Base-by-base conservation (phyloP, 2,113 vertebrate genomes). In the Ceratotherium simum region DNA sequence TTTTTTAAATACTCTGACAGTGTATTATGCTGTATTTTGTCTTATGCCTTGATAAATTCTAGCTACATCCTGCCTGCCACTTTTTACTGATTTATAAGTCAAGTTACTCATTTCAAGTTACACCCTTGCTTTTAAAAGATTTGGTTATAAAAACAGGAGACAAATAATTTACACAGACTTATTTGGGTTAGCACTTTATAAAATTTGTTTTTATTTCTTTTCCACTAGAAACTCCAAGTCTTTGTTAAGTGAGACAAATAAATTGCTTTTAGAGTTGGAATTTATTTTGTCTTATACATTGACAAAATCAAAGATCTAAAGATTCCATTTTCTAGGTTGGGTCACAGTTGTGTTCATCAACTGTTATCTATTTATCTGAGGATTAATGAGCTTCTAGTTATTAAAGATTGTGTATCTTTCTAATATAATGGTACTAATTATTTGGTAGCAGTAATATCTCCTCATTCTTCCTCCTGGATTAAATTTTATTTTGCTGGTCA, bases 341-440 rank as follows among this genome's bases (percentile, higher is more conserved):
- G 13, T 93, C 89, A 91, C 33, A 91, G 56, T 42, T 94, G 36
- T 67, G 16, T 86, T 89, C 78, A 79, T 89, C 23, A 87, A 67
- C 5, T 42, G 36, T 70, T 95, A 67, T 5, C 8, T 72, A 87
- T 51, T 89, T 73, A 65, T 42, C 62, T 39, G 29, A 87, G 31
- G 10, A 93, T 91, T 93, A 95, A 83, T 96, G 79, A 86, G 29
- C 9, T 84, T 95, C 65, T 96, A 42, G 8, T 96, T 89, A 91
- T 90, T 84, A 91, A 94, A 89, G 75, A 97, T 76, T 46, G 2
- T 88, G 1, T 85, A 91, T 94, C 81, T 85, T 95, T 91, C 94
- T 84, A 97, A 97, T 95, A 90, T 48, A 81, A 73, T 56, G n/a
- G 14, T 58, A 89, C 13, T 76, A 97, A 91, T 92, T 94, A 95